Evolutionary conservation across 2,113 vertebrate genomes (phyloP), one percentile per base, ranked within the genome.

Genomic region (Acrocephalus arundinaceus): DNA sequence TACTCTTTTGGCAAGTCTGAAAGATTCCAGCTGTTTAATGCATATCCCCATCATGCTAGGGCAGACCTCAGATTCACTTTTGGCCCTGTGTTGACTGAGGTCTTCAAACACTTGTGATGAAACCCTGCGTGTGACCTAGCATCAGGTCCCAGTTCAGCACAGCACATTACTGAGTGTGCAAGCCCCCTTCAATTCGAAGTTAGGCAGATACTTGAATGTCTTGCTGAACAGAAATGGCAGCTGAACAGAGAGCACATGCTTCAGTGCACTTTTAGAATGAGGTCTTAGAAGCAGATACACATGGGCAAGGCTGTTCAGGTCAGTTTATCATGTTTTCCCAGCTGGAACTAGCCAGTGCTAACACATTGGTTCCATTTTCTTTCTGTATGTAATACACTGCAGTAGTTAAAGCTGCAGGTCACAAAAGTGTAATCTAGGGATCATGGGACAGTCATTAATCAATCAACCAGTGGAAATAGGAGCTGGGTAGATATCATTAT

Each of bases 391-490:
- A 89, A 93, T 55, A 87, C 78, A 80, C 43, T 59, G 67, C 67
- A 83, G 59, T 62, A 83, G 78, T 63, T 93, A 80, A 83, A 93
- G 49, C 39, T 88, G 66, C 57, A 87, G 91, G 82, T 80, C 91
- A 91, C 87, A 83, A 22, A 95, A 91, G 54, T 52, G 58, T 85
- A 87, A 93, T 87, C 74, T 65, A 82, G 91, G 77, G 58, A 95
- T 96, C 91, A 66, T 17, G 35, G 87, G 66, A 82, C 17, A 85
- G 81, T 66, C 87, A 91, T 87, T 94, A 95, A 94, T 95, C 94
- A 95, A 93, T 91, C 94, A 95, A 80, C 37, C 55, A 87, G 59
- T 91, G 59, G 87, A 85, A 91, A 94, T 1, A 76, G 78, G 33
- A 95, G 71, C 54, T 77, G n/a, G 39, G 35, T 28, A 89, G 88